These are phyloP conservation scores for Scaptomyza flava DNA, from an alignment of 2,888 invertebrate genomes.

Conservation along the genomic window DNA sequence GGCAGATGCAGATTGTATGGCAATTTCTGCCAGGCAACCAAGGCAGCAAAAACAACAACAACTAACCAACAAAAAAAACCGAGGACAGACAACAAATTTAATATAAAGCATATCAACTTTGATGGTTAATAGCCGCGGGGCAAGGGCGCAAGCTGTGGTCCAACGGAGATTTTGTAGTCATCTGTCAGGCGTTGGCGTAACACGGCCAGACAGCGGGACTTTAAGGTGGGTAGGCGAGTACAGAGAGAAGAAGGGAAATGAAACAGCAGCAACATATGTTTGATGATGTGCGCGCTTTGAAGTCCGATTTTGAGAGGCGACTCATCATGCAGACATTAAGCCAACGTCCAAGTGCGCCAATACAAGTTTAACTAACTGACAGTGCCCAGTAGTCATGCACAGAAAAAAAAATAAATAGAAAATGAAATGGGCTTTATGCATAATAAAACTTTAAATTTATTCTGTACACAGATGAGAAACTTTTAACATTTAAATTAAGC, in stretches of 20 bases:
- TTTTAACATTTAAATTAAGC: too few relatives aligned
- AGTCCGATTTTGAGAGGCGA: constrained; percentile 47
- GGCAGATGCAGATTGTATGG: constrained; percentile 72
- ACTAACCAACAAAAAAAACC: constrained; percentile 26
- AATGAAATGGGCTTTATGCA: too few relatives aligned
- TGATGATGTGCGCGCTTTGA: constrained; percentile 74
- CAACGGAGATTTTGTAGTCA: constrained; percentile 44
- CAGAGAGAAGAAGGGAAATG: neutral
- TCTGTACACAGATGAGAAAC: too few relatives aligned
- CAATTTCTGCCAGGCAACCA: constrained; percentile 36
- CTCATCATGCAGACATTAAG: constrained; percentile 52
- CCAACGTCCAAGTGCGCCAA: constrained; percentile 28
- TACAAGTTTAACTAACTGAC: constrained; percentile 12
- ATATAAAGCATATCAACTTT: constrained; percentile 77
- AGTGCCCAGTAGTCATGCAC: constrained; percentile 54
- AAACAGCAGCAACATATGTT: constrained; percentile 66
- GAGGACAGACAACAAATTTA: constrained; percentile 64
- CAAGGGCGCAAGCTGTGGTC: constrained; percentile 8
- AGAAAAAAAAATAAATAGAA: neutral
- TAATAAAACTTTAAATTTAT: too few relatives aligned
- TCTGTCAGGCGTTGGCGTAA: constrained; percentile 63
- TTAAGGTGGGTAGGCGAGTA: neutral
- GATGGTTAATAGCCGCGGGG: constrained; percentile 72
- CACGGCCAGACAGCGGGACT: constrained; percentile 21
- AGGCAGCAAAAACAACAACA: constrained; percentile 8